A percentile compares a stretch with the other conserved stretches of the same genome.
These are phyloP conservation scores for Daubentonia madagascariensis DNA, from an alignment of 2,113 vertebrate species.

Conservation along the genomic window DNA sequence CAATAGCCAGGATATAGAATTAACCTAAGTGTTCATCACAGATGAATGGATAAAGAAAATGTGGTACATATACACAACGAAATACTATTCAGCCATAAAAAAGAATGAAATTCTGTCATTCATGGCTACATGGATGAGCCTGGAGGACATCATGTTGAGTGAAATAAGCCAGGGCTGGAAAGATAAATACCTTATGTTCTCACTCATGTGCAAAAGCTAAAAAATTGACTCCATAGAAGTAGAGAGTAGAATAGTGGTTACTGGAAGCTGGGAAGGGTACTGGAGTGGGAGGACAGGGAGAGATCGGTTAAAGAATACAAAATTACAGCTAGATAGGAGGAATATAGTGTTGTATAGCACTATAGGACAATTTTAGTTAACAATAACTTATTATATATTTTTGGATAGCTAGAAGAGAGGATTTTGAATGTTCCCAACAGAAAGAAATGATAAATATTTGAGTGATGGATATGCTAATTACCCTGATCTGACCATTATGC, in stretches of 20 bases:
- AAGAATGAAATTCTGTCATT: background rate
- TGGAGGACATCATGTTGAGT: background rate
- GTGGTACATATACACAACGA: background rate
- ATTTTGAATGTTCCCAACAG: background rate
- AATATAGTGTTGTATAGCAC: background rate
- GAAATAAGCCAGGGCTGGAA: background rate
- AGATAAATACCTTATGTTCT: background rate
- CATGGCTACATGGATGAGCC: background rate
- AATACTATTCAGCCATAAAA: background rate
- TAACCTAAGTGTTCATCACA: background rate
- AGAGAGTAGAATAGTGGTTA: background rate
- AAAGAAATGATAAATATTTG: background rate
- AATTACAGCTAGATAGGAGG: background rate
- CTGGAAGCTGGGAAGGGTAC: background rate
- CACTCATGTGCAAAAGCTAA: background rate
- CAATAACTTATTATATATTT: background rate
- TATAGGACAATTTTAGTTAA: background rate
- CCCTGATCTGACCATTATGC: background rate
- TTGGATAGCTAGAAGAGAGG: background rate
- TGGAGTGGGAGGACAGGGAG: background rate
- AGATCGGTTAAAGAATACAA: background rate
- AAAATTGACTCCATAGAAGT: background rate
- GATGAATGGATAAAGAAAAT: background rate
- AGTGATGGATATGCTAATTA: background rate
- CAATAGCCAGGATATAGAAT: background rate